Percentiles rank a stretch among this genome's conserved stretches.
These are phyloP conservation scores for Sebastes elongatus DNA, from an alignment of 2,797 vertebrate genomes.

Conservation along the genomic window DNA sequence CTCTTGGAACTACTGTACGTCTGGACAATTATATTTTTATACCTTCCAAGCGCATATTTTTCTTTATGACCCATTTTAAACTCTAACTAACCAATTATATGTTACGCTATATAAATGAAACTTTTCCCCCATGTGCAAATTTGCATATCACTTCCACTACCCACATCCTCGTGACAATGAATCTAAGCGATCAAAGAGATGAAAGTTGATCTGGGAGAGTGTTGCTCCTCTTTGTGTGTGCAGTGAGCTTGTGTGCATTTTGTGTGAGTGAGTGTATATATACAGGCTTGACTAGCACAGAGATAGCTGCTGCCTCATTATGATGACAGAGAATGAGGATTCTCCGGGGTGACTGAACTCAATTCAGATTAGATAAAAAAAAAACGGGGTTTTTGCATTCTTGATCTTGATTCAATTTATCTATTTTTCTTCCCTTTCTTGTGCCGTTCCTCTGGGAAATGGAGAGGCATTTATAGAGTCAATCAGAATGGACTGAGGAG, in stretches of 20 bases:
- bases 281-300: conserved; percentile 38
- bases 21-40: conserved; percentile 29
- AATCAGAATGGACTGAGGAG: conserved; percentile 23
- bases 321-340: conserved; percentile 57
- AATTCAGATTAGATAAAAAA: conserved; percentile 46
- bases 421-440: background rate
- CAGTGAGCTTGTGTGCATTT: conserved; percentile 38
- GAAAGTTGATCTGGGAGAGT: conserved; percentile 45
- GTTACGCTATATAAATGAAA: conserved; percentile 11
- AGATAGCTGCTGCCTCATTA: conserved; percentile 64
- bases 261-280: conserved; percentile 24
- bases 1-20: background rate
- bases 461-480: conserved; percentile 15
- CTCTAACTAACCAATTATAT: conserved; percentile 11
- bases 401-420: conserved; percentile 32
- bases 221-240: conserved; percentile 38
- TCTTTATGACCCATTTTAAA: conserved; percentile 19
- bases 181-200: conserved; percentile 65
- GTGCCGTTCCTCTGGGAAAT: conserved; percentile 11
- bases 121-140: conserved; percentile 17
- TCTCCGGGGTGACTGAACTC: conserved; percentile 61
- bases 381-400: conserved; percentile 38
- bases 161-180: conserved; percentile 52
- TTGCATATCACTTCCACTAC: conserved; percentile 39
- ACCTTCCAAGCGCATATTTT: conserved; percentile 13